Conservation (phyloP, 2,888 invertebrate species). For the Nomada hirtipes region DNA sequence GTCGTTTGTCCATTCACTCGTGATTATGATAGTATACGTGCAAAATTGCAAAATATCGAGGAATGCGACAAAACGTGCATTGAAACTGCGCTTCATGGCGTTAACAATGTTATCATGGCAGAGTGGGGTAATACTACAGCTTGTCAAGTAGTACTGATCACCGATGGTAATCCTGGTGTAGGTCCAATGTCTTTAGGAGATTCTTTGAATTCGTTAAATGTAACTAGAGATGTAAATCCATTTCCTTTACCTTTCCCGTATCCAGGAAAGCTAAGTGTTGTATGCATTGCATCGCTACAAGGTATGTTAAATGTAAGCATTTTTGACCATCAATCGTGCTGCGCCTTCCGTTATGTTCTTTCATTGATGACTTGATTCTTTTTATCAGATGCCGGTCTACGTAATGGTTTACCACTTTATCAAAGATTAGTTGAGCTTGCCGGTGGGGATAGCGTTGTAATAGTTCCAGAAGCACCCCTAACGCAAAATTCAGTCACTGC, state of each 20-base stretch:
- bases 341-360: background rate
- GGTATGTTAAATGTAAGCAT: constrained; percentile 85
- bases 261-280: constrained; percentile 91
- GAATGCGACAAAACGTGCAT: constrained; percentile 95
- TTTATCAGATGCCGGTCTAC: constrained; percentile 77
- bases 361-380: constrained; percentile 11
- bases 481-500: constrained; percentile 82
- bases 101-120: constrained; percentile 91
- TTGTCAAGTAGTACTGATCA: constrained; percentile 92
- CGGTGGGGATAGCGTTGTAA: constrained; percentile 88
- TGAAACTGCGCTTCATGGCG: constrained; percentile 91
- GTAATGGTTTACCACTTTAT: constrained; percentile 89
- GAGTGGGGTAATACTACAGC: constrained; percentile 96
- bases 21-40: constrained; percentile 92
- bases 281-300: constrained; percentile 89
- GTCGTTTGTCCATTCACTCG: constrained; percentile 94
- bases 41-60: constrained; percentile 91
- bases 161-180: constrained; percentile 91
- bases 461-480: constrained; percentile 86
- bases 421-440: constrained; percentile 92
- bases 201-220: constrained; percentile 85
- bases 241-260: constrained; percentile 92
- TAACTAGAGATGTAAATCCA: constrained; percentile 84
- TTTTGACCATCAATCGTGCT: background rate
- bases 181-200: constrained; percentile 88